phyloP scores from a whole-genome alignment of 2,888 invertebrate genomes.

The Drosophila limbata region DNA sequence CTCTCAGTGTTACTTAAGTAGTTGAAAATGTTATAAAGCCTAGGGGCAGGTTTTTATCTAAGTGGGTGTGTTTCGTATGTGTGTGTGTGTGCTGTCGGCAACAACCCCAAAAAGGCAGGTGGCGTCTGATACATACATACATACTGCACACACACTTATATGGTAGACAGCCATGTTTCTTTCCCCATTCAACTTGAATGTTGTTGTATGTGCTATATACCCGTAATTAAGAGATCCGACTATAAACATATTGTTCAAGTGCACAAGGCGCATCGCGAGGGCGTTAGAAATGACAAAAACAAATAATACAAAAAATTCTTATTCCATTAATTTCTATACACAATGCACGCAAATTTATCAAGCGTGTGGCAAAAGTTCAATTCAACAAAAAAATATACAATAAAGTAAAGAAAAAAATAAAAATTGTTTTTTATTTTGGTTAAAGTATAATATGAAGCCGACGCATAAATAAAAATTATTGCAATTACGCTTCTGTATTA shows the following conservation, averaged over 20 bases:
- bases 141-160: constrained; percentile 39
- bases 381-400: constrained; percentile 15
- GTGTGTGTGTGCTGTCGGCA: constrained; percentile 49
- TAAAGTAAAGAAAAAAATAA: constrained; percentile 7
- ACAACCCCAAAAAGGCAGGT: constrained; percentile 78
- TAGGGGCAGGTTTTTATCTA: constrained; percentile 73
- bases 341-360: not conserved
- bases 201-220: constrained; percentile 3
- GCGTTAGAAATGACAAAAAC: constrained; percentile 27
- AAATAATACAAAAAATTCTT: not conserved
- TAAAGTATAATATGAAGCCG: constrained; percentile 41
- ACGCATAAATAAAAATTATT: constrained; percentile 71
- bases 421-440: constrained; percentile 28
- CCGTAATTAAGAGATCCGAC: constrained; percentile 15
- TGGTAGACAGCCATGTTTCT: constrained; percentile 70
- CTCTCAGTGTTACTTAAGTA: constrained; percentile 16
- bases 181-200: constrained; percentile 25
- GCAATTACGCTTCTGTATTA: constrained; percentile 69
- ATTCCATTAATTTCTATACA: constrained; percentile 9
- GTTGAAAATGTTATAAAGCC: constrained; percentile 59
- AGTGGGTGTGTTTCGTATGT: constrained; percentile 48
- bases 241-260: constrained; percentile 29
- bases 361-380: constrained; percentile 31
- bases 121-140: constrained; percentile 49
- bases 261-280: constrained; percentile 63